phyloP scores from a whole-genome alignment of 2,113 vertebrate genomes.

The Xyrauchen texanus region DNA sequence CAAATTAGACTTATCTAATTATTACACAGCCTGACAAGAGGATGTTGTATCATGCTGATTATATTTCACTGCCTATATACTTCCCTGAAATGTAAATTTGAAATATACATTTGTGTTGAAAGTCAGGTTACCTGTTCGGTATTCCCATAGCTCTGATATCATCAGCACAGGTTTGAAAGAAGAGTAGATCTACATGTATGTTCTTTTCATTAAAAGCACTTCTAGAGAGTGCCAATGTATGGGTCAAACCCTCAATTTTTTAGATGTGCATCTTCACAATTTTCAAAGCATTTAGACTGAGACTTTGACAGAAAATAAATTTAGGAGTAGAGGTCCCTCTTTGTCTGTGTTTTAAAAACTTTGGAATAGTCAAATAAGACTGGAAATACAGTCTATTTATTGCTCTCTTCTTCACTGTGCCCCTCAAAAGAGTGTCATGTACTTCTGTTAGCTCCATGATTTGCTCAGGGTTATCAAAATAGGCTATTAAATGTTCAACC shows the following conservation, averaged over 20 bases:
- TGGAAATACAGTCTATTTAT: no score
- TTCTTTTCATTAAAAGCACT: constrained; percentile 37
- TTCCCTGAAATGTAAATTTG: constrained; percentile 18
- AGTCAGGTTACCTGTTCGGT: no score
- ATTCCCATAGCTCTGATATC: no score
- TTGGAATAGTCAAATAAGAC: no score
- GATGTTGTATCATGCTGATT: neutral
- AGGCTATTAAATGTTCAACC: no score
- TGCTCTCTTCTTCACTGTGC: no score
- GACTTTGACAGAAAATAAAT: constrained; percentile 43
- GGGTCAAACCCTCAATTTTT: constrained; percentile 27
- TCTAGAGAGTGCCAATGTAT: constrained; percentile 29
- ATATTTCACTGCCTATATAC: constrained; percentile 17
- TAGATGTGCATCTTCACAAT: constrained; percentile 35
- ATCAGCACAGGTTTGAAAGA: neutral
- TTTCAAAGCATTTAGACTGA: neutral
- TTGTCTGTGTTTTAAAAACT: no score
- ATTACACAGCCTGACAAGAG: constrained; percentile 32
- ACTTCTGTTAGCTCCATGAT: no score
- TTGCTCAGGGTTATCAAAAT: no score
- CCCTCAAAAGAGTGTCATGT: no score
- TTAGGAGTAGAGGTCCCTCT: neutral
- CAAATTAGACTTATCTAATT: neutral
- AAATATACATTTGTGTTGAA: constrained; percentile 30
- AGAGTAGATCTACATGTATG: constrained; percentile 17